Evolutionary conservation across 2,113 vertebrate species (phyloP), one percentile per base, ranked within the genome.

Genomic region (Geococcyx californianus): DNA sequence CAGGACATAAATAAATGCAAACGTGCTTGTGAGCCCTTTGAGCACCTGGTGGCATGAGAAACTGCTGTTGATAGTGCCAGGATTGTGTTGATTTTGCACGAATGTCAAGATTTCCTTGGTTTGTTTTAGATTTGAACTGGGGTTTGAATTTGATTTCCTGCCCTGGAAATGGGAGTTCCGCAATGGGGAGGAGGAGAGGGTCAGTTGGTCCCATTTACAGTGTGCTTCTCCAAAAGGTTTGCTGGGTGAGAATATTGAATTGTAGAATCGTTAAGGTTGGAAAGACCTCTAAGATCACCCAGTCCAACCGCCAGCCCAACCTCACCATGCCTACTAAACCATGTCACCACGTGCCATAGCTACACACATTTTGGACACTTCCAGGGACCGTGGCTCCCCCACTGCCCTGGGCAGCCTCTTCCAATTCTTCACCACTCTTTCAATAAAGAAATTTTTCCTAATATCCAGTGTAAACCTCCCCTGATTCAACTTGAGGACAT

Each of bases 21-120:
- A 54, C 9, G 6, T 72, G 54, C 44, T 88, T 21, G 0, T 20
- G 4, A 20, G 63, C 86, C 73, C 73, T 92, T 67, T 26, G 76
- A 82, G 76, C 56, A 89, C 38, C 79, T 5, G 55, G 73, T 54
- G 64, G 45, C 13, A 21, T 3, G 16, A 54, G 76, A 54, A 76
- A 8, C 47, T 21, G 47, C 70, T 72, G 5, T 16, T 74, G 9
- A 3, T 10, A 29, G 81, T 10, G 74, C 52, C 44, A n/a, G 56
- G 18, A 20, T 1, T n/a, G 44, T 0, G 4, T 5, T 51, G 68
- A 3, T 47, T 81, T 60, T 33, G 82, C 56, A 66, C 49, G 25
- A 1, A 0, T 16, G 34, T 24, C 63, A 10, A 0, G n/a, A 40
- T 23, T 40, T 54, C 68, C 25, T 4, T 7, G 49, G 20, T 60